Percentiles rank a stretch among this genome's conserved stretches.
These are phyloP conservation scores for Teinopalpus imperialis DNA, from an alignment of 2,888 invertebrate species.

Conservation along the genomic window DNA sequence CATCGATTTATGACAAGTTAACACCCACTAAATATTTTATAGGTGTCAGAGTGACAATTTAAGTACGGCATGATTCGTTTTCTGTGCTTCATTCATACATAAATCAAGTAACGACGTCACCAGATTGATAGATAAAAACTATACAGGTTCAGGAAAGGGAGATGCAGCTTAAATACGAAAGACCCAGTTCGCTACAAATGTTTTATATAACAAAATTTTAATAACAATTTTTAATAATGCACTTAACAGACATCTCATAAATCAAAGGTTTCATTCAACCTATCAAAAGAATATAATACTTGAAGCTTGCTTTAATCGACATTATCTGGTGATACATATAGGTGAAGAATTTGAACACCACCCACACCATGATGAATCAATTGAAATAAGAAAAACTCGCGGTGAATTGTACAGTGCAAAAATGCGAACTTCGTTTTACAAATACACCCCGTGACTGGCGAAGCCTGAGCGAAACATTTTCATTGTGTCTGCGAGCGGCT, in stretches of 20 bases:
- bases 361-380: too few relatives aligned
- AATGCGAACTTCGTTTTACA: constrained; percentile 76
- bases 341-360: too few relatives aligned
- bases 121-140: too few relatives aligned
- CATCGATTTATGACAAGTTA: constrained; percentile 12
- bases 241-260: constrained; percentile 54
- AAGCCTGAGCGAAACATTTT: constrained; percentile 76
- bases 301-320: too few relatives aligned
- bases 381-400: constrained; percentile 63
- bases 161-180: constrained; percentile 48
- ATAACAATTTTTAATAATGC: constrained; percentile 69
- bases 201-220: too few relatives aligned
- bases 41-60: constrained; percentile 13
- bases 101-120: too few relatives aligned
- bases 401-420: constrained; percentile 69
- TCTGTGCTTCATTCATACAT: too few relatives aligned
- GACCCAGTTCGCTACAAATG: too few relatives aligned
- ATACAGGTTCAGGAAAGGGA: too few relatives aligned
- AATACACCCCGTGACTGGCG: constrained; percentile 73
- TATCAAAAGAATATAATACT: too few relatives aligned
- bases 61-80: constrained; percentile 17
- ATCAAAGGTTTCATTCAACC: too few relatives aligned
- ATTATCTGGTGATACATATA: too few relatives aligned
- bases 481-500: constrained; percentile 77
- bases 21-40: constrained; percentile 20